phyloP scores from a whole-genome alignment of 2,888 invertebrate species.

The Biston betularia region DNA sequence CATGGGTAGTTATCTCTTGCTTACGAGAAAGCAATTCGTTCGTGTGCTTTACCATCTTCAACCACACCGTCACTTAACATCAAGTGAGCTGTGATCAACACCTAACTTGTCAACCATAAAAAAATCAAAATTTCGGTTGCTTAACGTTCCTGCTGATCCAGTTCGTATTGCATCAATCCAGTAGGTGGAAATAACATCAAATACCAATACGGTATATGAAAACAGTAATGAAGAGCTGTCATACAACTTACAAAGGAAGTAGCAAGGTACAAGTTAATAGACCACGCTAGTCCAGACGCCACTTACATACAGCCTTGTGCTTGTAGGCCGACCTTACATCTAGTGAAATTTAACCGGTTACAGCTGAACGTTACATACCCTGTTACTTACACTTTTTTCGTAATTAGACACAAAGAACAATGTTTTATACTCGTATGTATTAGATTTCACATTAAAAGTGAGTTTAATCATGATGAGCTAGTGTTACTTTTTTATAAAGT shows the following conservation, averaged over 20 bases:
- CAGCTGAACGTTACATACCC: constrained; percentile 56
- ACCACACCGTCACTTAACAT: too few relatives aligned
- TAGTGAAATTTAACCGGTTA: constrained; percentile 81
- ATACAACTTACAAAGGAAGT: constrained; percentile 9
- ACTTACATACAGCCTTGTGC: constrained; percentile 68
- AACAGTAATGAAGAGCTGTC: constrained; percentile 1
- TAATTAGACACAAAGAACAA: constrained; percentile 24
- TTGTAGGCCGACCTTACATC: constrained; percentile 73
- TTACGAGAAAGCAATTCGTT: too few relatives aligned
- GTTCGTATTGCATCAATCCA: neutral
- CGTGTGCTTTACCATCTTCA: too few relatives aligned
- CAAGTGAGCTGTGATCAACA: too few relatives aligned
- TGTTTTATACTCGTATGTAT: too few relatives aligned
- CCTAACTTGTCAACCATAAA: too few relatives aligned
- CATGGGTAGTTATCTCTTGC: too few relatives aligned
- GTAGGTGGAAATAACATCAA: neutral
- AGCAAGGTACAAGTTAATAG: constrained; percentile 12
- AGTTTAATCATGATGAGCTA: too few relatives aligned
- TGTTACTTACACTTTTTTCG: constrained; percentile 35
- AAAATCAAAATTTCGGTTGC: too few relatives aligned
- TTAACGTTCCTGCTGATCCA: too few relatives aligned
- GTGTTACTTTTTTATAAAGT: too few relatives aligned
- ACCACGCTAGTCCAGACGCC: constrained; percentile 14
- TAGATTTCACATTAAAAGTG: too few relatives aligned
- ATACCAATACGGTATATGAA: neutral